Base-by-base conservation (phyloP, 2,888 invertebrate genomes). In the Fragum sueziense region DNA sequence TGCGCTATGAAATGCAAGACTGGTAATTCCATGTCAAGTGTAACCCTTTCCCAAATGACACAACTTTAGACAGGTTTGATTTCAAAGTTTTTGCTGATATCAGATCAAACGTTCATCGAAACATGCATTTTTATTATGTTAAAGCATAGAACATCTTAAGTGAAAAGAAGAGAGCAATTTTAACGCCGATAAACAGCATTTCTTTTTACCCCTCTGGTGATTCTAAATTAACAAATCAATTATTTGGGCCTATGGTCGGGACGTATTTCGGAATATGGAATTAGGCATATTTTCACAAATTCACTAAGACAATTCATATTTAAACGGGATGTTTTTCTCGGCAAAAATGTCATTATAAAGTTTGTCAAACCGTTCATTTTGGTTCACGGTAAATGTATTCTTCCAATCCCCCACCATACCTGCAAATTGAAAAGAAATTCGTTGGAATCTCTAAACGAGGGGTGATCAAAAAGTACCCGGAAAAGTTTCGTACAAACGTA, bases 371-470 rank as follows among this genome's bases (percentile, higher is more conserved):
- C 94, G 94, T 70, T 94, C 93, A 0, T 96, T 95, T 88, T 97
- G 94, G 87, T 96, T 96, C 1, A 95, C 95, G 0, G 95, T 95
- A 95, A 97, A 96, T 80, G 96, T 95, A 91, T 96, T 96, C 88
- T 95, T 95, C 97, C 96, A 97, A 88, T 97, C 97, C 0, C 97
- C 97, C 25, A 97, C 95, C 91, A 95, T 94, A 0, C 97, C 97
- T 92, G 85, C 9, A 80, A 85, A n/a, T n/a, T n/a, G n/a, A n/a
- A n/a, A n/a, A n/a, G n/a, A n/a, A n/a, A n/a, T n/a, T n/a, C n/a
- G n/a, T n/a, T n/a, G n/a, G n/a, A n/a, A n/a, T n/a, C n/a, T n/a
- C n/a, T n/a, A n/a, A n/a, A n/a, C n/a, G n/a, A n/a, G n/a, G n/a
- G n/a, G n/a, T n/a, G n/a, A n/a, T n/a, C n/a, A n/a, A n/a, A n/a